Conservation (phyloP, 2,113 vertebrate species). For the Albula glossodonta region DNA sequence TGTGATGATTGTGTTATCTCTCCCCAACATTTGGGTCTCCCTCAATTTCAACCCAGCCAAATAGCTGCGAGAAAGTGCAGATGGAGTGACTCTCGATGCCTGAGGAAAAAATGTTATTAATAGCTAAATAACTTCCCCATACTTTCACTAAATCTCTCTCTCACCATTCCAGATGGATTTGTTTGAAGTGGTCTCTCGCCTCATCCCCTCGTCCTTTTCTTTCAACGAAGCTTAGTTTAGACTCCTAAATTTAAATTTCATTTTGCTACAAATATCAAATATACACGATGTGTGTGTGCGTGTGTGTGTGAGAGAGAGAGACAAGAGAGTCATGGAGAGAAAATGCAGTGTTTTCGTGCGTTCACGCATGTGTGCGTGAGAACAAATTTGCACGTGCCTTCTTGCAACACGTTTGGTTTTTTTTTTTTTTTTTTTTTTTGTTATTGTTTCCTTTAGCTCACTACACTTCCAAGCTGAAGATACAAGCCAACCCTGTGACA, state of each 20-base stretch:
- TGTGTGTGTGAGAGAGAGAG: constrained; percentile 57
- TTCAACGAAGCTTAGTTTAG: constrained; percentile 84
- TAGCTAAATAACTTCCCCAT: constrained; percentile 99
- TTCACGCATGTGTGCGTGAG: constrained; percentile 47
- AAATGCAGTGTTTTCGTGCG: constrained; percentile 31
- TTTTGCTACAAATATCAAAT: constrained; percentile 67
- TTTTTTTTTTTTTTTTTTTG: no score
- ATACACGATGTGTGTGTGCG: constrained; percentile 27
- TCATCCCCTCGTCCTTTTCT: constrained; percentile 79
- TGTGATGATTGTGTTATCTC: constrained; percentile 97
- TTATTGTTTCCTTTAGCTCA: no score
- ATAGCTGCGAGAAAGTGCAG: constrained; percentile 92
- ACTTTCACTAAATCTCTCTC: constrained; percentile 92
- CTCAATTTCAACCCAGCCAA: constrained; percentile 96
- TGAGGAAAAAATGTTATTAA: constrained; percentile 99
- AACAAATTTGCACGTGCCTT: not conserved
- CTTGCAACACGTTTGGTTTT: no score
- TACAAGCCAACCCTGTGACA: not conserved
- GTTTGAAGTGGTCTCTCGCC: constrained; percentile 94
- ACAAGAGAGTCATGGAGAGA: constrained; percentile 29
- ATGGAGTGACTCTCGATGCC: constrained; percentile 92
- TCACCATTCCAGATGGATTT: constrained; percentile 91
- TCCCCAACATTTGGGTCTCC: constrained; percentile 97
- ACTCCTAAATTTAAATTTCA: constrained; percentile 88
- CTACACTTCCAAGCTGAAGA: not conserved